Percentiles rank a stretch among this genome's conserved stretches.
Conservation (phyloP, 2,797 vertebrate genomes). For the Pseudopleuronectes americanus region DNA sequence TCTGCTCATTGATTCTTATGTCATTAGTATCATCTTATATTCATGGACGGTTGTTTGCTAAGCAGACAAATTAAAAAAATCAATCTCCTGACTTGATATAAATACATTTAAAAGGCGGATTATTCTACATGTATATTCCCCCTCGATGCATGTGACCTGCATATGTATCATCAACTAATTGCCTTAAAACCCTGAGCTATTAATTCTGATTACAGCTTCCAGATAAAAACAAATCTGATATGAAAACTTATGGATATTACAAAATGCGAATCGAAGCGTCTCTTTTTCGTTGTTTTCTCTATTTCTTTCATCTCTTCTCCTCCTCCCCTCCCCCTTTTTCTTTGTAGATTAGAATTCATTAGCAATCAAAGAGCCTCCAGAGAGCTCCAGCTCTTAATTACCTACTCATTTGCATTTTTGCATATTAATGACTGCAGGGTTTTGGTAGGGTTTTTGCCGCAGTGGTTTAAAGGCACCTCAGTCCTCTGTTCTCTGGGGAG, state of each 20-base stretch:
- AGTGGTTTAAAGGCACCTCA: conserved; percentile 89
- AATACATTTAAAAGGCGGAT: conserved; percentile 29
- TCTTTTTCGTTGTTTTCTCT: conserved; percentile 78
- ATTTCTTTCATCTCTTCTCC: conserved; percentile 83
- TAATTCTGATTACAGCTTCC: conserved; percentile 29
- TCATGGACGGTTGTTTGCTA: conserved; percentile 4
- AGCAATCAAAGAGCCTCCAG: conserved; percentile 91
- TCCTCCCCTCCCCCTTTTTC: conserved; percentile 83
- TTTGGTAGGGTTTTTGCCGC: conserved; percentile 86
- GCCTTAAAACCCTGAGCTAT: conserved; percentile 15
- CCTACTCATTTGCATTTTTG: conserved; percentile 97
- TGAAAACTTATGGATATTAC: conserved; percentile 58
- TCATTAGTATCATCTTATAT: conserved; percentile 37
- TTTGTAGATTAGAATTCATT: conserved; percentile 91
- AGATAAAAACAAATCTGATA: conserved; percentile 42
- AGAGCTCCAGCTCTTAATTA: conserved; percentile 92
- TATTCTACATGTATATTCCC: conserved; percentile 33
- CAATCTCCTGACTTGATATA: conserved; percentile 9
- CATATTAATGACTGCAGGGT: conserved; percentile 95
- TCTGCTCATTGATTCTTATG: conserved; percentile 40
- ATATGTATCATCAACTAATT: conserved; percentile 21
- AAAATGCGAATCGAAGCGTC: conserved; percentile 57
- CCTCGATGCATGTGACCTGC: conserved; percentile 5
- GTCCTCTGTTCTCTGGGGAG: conserved; percentile 83
- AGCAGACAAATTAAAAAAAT: conserved; percentile 9